Evolutionary conservation across 2,113 vertebrate genomes (phyloP), one percentile per base, ranked within the genome.

Genomic region (Terrapene triunguis): DNA sequence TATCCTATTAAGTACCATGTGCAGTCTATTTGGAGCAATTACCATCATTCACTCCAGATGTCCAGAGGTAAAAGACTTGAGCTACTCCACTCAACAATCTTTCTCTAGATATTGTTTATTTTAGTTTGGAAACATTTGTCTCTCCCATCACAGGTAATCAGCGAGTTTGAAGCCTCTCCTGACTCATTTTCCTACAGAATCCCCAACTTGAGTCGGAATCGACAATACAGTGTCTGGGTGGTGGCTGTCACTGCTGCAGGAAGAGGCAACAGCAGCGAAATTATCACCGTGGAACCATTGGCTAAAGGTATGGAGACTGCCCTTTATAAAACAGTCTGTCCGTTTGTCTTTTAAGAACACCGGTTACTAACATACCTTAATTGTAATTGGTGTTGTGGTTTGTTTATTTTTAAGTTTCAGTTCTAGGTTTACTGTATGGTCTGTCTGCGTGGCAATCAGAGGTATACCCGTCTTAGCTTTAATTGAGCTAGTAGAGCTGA

Each of bases 151-250:
- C 98, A 99, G 99, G 99, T 99, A 96, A 99, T 99, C 99, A 99
- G 99, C 89, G 99, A 99, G 97, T 99, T 99, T 93, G 99, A 99
- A 98, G 99, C 99, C 57, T 99, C 99, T 91, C 99, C 99, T 10
- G 99, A 99, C 98, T 98, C 98, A 3, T 99, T 99, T 98, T 99
- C 99, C 98, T 99, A 99, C 98, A 98, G 99, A 97, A 99, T 99
- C 65, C 99, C 99, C 50, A 99, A 99, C 97, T 97, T 99, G 98
- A 99, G 99, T 96, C 99, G 99, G 87, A 99, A 99, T 94, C 98
- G 99, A 85, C 99, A 99, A 96, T 99, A 99, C 98, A 99, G 99
- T 6, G 98, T 99, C 96, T 99, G 99, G 99, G 99, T 99, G 94
- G 99, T 99, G 82, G 99, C 99, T 0, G 99, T 99, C 96, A 99